phyloP scores from a whole-genome alignment of 2,113 vertebrate species.

The Okapia johnstoni region DNA sequence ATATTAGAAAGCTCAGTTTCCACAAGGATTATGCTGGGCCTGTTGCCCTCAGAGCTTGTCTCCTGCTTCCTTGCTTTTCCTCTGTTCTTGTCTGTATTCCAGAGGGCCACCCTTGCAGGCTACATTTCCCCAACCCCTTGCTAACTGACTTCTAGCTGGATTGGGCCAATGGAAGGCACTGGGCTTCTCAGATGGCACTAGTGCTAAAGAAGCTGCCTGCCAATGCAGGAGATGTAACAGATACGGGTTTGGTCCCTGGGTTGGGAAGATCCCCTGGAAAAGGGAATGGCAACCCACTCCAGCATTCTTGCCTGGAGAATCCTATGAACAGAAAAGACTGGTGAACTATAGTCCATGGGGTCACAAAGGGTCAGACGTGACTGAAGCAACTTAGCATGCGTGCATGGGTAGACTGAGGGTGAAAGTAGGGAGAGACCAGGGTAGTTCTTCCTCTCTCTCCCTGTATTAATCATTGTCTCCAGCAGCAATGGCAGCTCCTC shows the following conservation, averaged over 20 bases:
- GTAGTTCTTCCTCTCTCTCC: background rate
- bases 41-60: background rate
- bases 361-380: background rate
- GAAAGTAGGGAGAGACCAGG: background rate
- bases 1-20: background rate
- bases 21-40: accelerated
- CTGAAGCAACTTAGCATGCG: background rate
- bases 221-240: background rate
- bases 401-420: background rate
- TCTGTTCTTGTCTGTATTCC: background rate
- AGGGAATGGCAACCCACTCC: background rate
- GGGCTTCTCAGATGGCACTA: background rate
- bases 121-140: background rate
- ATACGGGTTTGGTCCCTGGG: background rate
- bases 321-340: background rate
- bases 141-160: background rate
- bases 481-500: background rate
- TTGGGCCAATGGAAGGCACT: too few species aligned
- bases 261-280: background rate
- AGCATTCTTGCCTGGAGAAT: background rate
- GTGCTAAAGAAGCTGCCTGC: background rate
- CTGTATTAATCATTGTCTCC: background rate
- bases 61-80: background rate
- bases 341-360: background rate
- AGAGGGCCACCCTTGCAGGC: background rate